Evolutionary conservation across 2,888 invertebrate species (phyloP).

Genomic region (Lycocerus yunnanus): DNA sequence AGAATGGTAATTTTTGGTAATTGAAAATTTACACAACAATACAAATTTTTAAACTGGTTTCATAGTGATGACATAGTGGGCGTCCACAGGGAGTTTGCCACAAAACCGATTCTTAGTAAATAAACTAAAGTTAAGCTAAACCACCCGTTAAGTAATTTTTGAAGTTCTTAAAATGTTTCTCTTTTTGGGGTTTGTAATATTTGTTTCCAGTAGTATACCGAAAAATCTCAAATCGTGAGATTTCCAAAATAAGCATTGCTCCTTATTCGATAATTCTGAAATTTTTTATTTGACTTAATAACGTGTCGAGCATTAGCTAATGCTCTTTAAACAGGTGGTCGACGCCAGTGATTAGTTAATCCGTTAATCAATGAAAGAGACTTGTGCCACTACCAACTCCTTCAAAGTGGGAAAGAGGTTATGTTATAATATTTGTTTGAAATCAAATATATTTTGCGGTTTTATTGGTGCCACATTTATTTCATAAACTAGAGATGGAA

Average conservation of each 20-base stretch:
- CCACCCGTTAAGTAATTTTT: neutral
- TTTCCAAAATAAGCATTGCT: neutral
- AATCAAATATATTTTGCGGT: neutral
- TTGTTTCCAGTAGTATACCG: no score
- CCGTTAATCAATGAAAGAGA: constrained; percentile 12
- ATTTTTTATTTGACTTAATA: neutral
- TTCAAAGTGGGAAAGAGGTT: neutral
- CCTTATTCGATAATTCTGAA: no score
- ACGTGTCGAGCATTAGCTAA: neutral
- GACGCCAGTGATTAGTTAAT: constrained; percentile 17
- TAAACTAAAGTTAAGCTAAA: neutral
- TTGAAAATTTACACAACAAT: neutral
- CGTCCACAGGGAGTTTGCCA: neutral
- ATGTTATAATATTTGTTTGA: neutral
- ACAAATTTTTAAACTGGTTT: neutral
- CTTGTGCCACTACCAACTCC: neutral
- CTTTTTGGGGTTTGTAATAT: no score
- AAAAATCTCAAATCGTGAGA: no score
- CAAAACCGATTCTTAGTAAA: neutral
- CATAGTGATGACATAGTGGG: neutral
- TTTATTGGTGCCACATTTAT: no score
- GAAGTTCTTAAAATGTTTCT: no score
- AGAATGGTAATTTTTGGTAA: neutral
- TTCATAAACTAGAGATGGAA: neutral
- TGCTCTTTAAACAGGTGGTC: constrained; percentile 9